Evolutionary conservation across 53 echinoderm and acorn worm genomes (phyloP).

Genomic region (Zoroaster sp.): DNA sequence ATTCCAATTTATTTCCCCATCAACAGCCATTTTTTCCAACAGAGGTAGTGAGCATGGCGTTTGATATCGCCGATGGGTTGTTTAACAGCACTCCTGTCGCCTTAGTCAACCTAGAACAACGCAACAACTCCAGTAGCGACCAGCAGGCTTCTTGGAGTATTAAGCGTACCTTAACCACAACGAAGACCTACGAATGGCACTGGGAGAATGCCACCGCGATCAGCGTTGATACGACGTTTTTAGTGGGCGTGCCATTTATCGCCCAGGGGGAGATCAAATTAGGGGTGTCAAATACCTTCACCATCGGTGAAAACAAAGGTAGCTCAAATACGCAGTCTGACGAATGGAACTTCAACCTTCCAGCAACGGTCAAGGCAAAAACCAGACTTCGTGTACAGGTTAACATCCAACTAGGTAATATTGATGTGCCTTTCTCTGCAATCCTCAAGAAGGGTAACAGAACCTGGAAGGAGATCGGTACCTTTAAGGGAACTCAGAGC

Average conservation of each 20-base stretch:
- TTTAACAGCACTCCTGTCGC: neutral
- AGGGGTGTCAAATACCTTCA: constrained; percentile 2
- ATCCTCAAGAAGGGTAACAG: constrained; percentile 24
- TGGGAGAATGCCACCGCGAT: constrained; percentile 14
- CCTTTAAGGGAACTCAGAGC: constrained; percentile 50
- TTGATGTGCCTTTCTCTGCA: constrained; percentile 44
- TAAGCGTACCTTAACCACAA: neutral
- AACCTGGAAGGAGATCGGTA: constrained; percentile 31
- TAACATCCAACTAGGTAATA: constrained; percentile 32
- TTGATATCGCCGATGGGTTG: constrained; percentile 1
- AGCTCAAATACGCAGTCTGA: constrained; percentile 35
- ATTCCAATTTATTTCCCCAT: neutral
- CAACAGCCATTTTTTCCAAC: constrained; percentile 10
- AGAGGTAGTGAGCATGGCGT: constrained; percentile 42
- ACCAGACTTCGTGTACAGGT: constrained; percentile 27
- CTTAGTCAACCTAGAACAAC: neutral
- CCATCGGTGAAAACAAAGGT: neutral
- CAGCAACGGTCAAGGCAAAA: constrained; percentile 6
- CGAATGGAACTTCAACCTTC: constrained; percentile 41
- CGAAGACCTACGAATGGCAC: constrained; percentile 39
- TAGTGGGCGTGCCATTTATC: constrained; percentile 33
- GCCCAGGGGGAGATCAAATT: constrained; percentile 5
- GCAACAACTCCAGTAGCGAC: constrained; percentile 6
- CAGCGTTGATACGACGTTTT: constrained; percentile 11
- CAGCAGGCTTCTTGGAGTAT: constrained; percentile 32